Conservation (phyloP, 1,140 invertebrate genomes). For the Leptinotarsa defecta region DNA sequence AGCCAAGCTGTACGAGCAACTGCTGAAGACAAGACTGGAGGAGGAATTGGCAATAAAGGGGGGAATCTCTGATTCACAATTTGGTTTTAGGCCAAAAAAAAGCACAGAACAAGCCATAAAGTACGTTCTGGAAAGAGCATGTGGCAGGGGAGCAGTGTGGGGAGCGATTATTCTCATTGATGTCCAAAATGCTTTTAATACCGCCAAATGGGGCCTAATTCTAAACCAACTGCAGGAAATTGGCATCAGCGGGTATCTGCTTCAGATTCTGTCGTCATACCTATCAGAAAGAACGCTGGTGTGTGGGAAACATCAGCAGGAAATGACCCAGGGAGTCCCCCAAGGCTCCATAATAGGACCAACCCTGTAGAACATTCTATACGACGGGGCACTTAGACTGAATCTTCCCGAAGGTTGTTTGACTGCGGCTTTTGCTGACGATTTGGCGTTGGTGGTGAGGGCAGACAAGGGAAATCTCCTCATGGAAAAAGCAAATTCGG, state of each 20-base stretch:
- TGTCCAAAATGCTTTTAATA: slow-evolving; percentile 33
- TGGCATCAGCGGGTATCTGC: neutral
- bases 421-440: slow-evolving; percentile 48
- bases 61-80: neutral
- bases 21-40: neutral
- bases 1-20: neutral
- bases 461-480: slow-evolving; percentile 27
- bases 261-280: neutral
- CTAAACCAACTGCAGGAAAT: neutral
- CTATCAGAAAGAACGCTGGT: neutral
- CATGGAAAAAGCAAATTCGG: slow-evolving; percentile 25
- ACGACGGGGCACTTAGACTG: slow-evolving; percentile 45
- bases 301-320: neutral
- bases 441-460: slow-evolving; percentile 40
- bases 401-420: slow-evolving; percentile 32
- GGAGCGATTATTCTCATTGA: slow-evolving; percentile 24
- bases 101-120: neutral
- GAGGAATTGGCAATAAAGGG: neutral
- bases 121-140: neutral
- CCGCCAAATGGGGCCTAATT: slow-evolving; percentile 28
- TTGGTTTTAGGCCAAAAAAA: neutral
- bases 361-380: slow-evolving; percentile 48
- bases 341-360: slow-evolving; percentile 51
- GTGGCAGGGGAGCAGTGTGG: neutral
- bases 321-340: slow-evolving; percentile 36